Conservation (phyloP, 2,797 vertebrate species). For the Crocodylus rhombifer region DNA sequence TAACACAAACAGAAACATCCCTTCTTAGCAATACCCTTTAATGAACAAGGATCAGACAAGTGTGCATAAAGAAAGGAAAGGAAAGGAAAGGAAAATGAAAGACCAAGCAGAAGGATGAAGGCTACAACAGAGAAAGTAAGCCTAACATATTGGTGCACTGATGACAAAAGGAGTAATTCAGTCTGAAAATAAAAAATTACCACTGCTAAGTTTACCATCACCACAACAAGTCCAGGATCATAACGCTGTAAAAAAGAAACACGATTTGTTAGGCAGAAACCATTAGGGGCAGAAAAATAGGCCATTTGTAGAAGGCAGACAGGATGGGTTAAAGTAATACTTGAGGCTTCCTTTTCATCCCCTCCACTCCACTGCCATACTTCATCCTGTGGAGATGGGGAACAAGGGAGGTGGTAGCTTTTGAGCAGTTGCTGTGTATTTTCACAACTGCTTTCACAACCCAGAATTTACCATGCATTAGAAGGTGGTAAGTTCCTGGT, state of each 20-base stretch:
- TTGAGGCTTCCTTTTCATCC: constrained; percentile 55
- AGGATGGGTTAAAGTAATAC: constrained; percentile 52
- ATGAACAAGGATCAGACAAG: constrained; percentile 93
- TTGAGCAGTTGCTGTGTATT: not conserved
- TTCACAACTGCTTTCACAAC: not conserved
- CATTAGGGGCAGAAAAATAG: constrained; percentile 91
- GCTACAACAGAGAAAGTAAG: constrained; percentile 97
- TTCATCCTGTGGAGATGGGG: constrained; percentile 13
- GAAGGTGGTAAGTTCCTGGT: not conserved
- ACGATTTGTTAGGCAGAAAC: constrained; percentile 99
- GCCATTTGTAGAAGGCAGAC: constrained; percentile 81
- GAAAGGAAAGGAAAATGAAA: constrained; percentile 92
- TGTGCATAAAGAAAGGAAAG: constrained; percentile 92
- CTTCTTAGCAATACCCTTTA: constrained; percentile 95
- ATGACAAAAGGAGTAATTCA: constrained; percentile 96
- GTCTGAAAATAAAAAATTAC: constrained; percentile 99
- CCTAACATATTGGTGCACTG: constrained; percentile 91
- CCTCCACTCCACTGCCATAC: constrained; percentile 56
- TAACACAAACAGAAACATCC: constrained; percentile 86
- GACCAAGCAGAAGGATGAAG: constrained; percentile 99
- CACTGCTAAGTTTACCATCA: constrained; percentile 99
- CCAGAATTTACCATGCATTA: not conserved
- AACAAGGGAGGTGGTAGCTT: not conserved
- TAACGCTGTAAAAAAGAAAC: constrained; percentile 99
- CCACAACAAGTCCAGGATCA: constrained; percentile 99